Percentiles rank a stretch among this genome's conserved stretches.
These are phyloP conservation scores for Piaya cayana DNA, from an alignment of 2,113 vertebrate genomes.

Conservation along the genomic window DNA sequence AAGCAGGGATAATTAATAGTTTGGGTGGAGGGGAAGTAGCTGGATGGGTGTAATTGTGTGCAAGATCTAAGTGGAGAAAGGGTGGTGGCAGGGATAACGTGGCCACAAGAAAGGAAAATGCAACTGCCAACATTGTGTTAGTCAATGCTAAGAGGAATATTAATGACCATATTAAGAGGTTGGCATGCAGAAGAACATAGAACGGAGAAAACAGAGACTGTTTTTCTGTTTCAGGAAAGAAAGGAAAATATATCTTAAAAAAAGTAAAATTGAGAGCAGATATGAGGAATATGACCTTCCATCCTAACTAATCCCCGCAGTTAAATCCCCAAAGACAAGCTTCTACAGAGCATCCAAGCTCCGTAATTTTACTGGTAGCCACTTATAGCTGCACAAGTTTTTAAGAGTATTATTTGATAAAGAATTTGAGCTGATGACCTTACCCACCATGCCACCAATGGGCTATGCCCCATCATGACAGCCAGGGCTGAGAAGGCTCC, in stretches of 20 bases:
- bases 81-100: neutral
- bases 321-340: neutral
- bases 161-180: neutral
- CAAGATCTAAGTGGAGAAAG: neutral
- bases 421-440: neutral
- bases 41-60: neutral
- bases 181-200: neutral
- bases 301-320: neutral
- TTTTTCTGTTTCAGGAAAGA: slow-evolving; percentile 2
- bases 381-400: neutral
- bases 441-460: neutral
- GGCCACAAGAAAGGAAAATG: slow-evolving; percentile 25
- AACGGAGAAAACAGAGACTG: neutral
- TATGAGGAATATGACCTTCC: neutral
- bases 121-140: neutral
- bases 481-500: neutral
- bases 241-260: neutral
- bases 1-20: neutral
- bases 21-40: slow-evolving; percentile 34
- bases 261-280: neutral
- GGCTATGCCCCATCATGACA: neutral
- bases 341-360: neutral
- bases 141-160: neutral
- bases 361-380: neutral
- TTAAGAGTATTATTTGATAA: neutral